phyloP scores from a whole-genome alignment of 2,113 vertebrate species.

The Dryoscopus gambensis region DNA sequence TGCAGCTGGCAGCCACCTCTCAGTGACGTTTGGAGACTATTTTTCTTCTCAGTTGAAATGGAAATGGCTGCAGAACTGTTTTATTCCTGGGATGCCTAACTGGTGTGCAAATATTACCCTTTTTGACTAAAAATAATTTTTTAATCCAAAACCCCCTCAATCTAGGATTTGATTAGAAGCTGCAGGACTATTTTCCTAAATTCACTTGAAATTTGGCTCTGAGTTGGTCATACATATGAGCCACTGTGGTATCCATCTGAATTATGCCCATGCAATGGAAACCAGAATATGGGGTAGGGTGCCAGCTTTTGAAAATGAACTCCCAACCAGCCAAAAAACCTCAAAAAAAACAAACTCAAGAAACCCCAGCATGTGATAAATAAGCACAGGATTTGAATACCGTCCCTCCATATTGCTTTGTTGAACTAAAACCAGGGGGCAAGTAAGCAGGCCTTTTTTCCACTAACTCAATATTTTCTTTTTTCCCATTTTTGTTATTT shows the following conservation, averaged over 20 bases:
- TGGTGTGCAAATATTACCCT: neutral
- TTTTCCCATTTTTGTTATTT: neutral
- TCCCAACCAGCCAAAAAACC: neutral
- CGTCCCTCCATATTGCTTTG: neutral
- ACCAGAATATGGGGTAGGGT: neutral
- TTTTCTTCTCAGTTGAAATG: neutral
- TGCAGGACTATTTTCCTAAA: neutral
- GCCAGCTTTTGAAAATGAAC: neutral
- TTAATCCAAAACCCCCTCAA: rapidly evolving
- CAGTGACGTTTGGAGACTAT: neutral
- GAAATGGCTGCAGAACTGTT: neutral
- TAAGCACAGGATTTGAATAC: neutral
- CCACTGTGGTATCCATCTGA: neutral
- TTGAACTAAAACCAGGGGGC: neutral
- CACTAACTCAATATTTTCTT: neutral
- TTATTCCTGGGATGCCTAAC: neutral
- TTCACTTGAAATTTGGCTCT: neutral
- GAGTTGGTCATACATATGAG: neutral
- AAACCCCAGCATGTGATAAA: neutral
- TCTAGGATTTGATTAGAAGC: neutral
- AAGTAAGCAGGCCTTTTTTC: neutral
- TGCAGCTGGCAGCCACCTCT: slow-evolving; percentile 3
- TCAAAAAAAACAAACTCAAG: neutral
- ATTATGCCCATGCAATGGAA: neutral
- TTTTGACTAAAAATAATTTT: neutral